Evolutionary conservation across 2,113 vertebrate genomes (phyloP).

Genomic region (Bothrops jararaca): DNA sequence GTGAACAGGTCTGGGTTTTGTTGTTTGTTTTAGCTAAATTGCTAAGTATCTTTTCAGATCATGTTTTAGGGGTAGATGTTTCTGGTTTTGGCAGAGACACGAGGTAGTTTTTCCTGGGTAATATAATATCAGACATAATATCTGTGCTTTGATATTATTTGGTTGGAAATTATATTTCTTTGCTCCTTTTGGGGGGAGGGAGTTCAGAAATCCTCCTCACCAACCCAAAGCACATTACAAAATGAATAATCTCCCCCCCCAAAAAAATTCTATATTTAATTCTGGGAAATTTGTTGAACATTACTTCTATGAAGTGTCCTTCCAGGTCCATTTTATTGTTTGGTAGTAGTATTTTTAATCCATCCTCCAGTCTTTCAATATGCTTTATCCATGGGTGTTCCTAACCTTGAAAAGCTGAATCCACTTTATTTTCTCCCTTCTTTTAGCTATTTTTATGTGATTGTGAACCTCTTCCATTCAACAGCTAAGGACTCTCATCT

Average conservation of each 20-base stretch:
- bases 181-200: not conserved
- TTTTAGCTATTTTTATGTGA: not conserved
- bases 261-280: conserved; percentile 13
- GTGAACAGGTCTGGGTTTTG: not conserved
- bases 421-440: not conserved
- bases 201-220: not conserved
- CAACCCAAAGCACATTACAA: not conserved
- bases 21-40: not conserved
- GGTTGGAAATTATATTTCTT: not conserved
- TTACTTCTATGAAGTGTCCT: not conserved
- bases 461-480: not conserved
- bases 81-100: not conserved
- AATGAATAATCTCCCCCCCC: not conserved
- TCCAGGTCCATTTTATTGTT: not conserved
- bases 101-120: not conserved
- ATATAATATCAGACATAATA: too few species aligned
- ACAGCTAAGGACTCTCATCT: not conserved
- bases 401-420: not conserved
- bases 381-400: not conserved
- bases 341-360: not conserved
- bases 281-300: not conserved
- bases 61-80: not conserved
- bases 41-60: not conserved
- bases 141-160: not conserved
- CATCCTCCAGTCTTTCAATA: not conserved